phyloP scores from a whole-genome alignment of 2,888 invertebrate genomes.

The Craniophora ligustri region DNA sequence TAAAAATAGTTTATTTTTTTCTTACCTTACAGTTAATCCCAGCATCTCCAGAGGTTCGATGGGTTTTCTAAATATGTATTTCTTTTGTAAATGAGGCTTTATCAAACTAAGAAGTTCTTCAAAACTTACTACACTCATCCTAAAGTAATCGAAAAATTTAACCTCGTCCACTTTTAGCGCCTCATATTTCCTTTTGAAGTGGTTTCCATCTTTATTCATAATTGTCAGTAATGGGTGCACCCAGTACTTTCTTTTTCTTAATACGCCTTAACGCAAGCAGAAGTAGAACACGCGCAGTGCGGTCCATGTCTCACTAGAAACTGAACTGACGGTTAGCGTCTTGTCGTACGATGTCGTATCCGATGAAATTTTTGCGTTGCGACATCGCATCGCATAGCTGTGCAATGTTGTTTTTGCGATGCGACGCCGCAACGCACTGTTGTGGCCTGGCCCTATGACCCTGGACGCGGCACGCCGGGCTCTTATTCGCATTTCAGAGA shows the following conservation, averaged over 20 bases:
- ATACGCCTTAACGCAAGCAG: conserved; percentile 18
- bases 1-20: conserved; percentile 7
- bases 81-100: conserved; percentile 8
- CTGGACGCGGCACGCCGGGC: too few species aligned
- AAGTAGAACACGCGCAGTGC: conserved; percentile 23
- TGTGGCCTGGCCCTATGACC: conserved; percentile 1
- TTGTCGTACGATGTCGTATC: conserved; percentile 6
- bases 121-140: conserved; percentile 10
- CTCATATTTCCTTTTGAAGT: conserved; percentile 10
- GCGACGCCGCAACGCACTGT: conserved; percentile 4
- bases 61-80: conserved; percentile 12
- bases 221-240: conserved; percentile 11
- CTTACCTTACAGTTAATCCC: conserved; percentile 13
- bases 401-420: conserved; percentile 7
- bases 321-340: conserved; percentile 17
- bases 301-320: conserved; percentile 28
- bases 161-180: conserved; percentile 12
- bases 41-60: conserved; percentile 6
- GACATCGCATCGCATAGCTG: conserved; percentile 12
- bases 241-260: conserved; percentile 8
- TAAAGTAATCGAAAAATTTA: conserved; percentile 13
- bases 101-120: conserved; percentile 11
- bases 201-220: conserved; percentile 11
- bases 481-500: too few species aligned
- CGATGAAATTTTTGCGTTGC: conserved; percentile 12